Evolutionary conservation across 1,140 invertebrate species (phyloP), one percentile per base, ranked within the genome.

Genomic region (Dryas iulia): DNA sequence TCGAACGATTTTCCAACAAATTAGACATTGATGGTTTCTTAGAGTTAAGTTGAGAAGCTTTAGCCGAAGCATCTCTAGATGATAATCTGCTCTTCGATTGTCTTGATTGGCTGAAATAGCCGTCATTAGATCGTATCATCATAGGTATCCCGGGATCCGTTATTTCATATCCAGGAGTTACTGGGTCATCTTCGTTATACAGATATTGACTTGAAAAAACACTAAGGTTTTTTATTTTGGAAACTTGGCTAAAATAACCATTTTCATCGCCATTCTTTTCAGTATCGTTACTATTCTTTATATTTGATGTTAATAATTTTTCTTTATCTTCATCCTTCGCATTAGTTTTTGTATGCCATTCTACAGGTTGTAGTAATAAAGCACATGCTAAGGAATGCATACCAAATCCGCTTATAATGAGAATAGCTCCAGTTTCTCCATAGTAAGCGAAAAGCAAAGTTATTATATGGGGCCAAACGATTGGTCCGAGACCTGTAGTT

Each of bases 151-250:
- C 94, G 3, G 94, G 93, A 70, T 94, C 94, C 14, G 93, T 94
- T 35, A 95, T 94, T 89, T 95, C 95, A 78, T 94, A 94, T 52
- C 94, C 94, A 10, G 92, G 86, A 28, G 92, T 92, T 21, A 93
- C 82, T 14, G 92, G 91, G 73, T 95, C 93, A 75, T 95, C 94
- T 72, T 95, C 93, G 77, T 95, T 95, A 73, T 94, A 94, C 24
- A 95, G 86, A 82, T 95, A 95, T 77, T 95, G 94, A 82, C 94
- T 95, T 63, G 94, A 94, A 76, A 94, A 93, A 28, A 94, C 84
- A 64, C 92, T 87, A 3, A 90, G 77, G 66, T 87, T 89, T 69
- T 92, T 91, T 60, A 91, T 67, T 71, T 90, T 90, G 8, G 86
- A 83, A 7, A 82, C 57, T 76, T 86, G 79, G 67, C 82, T 90